Conservation (phyloP, 1,140 invertebrate species). For the Cydia pomonella region DNA sequence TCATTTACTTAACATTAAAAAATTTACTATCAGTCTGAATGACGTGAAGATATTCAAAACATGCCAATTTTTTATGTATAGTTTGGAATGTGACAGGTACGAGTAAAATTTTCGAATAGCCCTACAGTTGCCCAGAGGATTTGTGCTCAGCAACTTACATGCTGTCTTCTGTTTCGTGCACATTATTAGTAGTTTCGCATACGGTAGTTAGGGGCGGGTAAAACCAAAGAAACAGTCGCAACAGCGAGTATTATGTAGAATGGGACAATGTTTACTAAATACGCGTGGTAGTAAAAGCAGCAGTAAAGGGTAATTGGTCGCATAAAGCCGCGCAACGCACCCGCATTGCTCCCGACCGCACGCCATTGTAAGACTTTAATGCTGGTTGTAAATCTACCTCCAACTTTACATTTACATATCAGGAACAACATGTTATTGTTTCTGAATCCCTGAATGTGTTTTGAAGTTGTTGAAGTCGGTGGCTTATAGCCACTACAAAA, state of each 20-base stretch:
- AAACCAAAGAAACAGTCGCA: slow-evolving; percentile 1
- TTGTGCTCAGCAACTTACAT: not conserved
- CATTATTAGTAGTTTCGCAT: not conserved
- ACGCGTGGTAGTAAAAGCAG: slow-evolving; percentile 42
- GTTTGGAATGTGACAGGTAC: too few relatives aligned
- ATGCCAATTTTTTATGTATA: too few relatives aligned
- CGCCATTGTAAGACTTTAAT: slow-evolving; percentile 48
- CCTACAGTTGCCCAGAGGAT: not conserved
- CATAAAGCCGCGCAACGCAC: slow-evolving; percentile 49
- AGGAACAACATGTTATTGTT: slow-evolving; percentile 49
- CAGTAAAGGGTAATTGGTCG: slow-evolving; percentile 50
- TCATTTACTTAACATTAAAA: too few relatives aligned
- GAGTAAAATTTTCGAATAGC: too few relatives aligned
- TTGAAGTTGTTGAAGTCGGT: not conserved
- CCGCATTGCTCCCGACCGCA: slow-evolving; percentile 50
- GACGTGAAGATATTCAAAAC: too few relatives aligned
- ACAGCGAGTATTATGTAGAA: not conserved
- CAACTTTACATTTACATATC: slow-evolving; percentile 56
- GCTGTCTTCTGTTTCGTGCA: not conserved
- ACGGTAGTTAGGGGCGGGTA: not conserved
- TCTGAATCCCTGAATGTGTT: slow-evolving; percentile 7
- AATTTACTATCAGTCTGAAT: too few relatives aligned
- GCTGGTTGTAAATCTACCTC: slow-evolving; percentile 53
- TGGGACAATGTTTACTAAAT: slow-evolving; percentile 52
- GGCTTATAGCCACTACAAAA: not conserved